phyloP scores from a whole-genome alignment of 1,140 invertebrate genomes.

The Atta colombica region DNA sequence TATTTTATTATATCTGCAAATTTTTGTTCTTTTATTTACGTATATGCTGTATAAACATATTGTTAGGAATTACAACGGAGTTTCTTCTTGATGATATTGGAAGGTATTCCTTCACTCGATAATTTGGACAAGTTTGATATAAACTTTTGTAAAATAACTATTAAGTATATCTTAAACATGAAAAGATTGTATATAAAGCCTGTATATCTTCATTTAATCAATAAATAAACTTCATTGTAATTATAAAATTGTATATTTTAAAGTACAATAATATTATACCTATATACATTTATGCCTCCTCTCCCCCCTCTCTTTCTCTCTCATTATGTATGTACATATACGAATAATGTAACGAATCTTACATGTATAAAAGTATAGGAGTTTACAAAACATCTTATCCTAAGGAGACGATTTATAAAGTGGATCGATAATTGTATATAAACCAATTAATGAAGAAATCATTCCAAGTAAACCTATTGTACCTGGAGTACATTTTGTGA shows the following conservation, averaged over 20 bases:
- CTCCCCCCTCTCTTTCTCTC: background rate
- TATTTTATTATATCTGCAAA: background rate
- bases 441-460: conserved; percentile 91
- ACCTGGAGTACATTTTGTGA: conserved; percentile 91
- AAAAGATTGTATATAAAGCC: background rate
- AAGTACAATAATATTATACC: conserved; percentile 18
- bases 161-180: conserved; percentile 18
- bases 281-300: background rate
- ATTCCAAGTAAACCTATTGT: conserved; percentile 92
- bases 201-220: conserved; percentile 11
- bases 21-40: background rate
- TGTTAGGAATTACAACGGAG: background rate
- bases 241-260: conserved; percentile 30
- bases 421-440: conserved; percentile 91
- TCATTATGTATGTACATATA: background rate
- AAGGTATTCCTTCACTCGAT: background rate
- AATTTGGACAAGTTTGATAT: background rate
- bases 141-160: background rate
- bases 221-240: background rate
- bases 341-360: background rate
- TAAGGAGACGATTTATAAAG: conserved; percentile 90
- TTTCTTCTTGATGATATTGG: background rate
- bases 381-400: conserved; percentile 43
- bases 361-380: background rate
- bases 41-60: background rate